Conservation (phyloP, 2,888 invertebrate genomes). For the Homarus gammarus region DNA sequence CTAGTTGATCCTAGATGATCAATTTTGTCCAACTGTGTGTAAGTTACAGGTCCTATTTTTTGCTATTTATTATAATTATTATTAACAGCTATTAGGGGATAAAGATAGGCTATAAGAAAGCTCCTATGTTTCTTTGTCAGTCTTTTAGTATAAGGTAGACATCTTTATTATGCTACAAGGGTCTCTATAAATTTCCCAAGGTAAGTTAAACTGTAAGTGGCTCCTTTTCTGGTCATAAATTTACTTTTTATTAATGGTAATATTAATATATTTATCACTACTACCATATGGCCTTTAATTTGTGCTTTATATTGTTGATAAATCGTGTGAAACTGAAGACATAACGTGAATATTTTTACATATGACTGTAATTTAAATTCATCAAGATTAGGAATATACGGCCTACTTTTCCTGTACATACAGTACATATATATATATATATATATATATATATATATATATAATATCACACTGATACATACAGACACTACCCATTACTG, state of each 20-base stretch:
- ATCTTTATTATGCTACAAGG: neutral
- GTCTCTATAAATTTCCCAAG: neutral
- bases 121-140: neutral
- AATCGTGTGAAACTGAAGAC: neutral
- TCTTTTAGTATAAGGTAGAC: neutral
- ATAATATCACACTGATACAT: neutral
- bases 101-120: neutral
- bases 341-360: neutral
- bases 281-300: neutral
- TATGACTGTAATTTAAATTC: neutral
- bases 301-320: neutral
- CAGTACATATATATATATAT: slow-evolving; percentile 1
- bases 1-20: too few relatives aligned
- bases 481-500: neutral
- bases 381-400: neutral
- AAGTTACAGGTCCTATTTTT: too few relatives aligned
- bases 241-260: neutral
- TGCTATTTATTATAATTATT: too few relatives aligned
- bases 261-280: neutral
- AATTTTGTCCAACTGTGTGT: too few relatives aligned
- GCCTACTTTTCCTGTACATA: neutral
- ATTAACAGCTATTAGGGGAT: too few relatives aligned
- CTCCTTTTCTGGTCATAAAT: slow-evolving; percentile 1
- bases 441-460: neutral
- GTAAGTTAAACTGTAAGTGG: neutral